Evolutionary conservation across 2,888 invertebrate genomes (phyloP).

Genomic region (Monoplex corrugatus): DNA sequence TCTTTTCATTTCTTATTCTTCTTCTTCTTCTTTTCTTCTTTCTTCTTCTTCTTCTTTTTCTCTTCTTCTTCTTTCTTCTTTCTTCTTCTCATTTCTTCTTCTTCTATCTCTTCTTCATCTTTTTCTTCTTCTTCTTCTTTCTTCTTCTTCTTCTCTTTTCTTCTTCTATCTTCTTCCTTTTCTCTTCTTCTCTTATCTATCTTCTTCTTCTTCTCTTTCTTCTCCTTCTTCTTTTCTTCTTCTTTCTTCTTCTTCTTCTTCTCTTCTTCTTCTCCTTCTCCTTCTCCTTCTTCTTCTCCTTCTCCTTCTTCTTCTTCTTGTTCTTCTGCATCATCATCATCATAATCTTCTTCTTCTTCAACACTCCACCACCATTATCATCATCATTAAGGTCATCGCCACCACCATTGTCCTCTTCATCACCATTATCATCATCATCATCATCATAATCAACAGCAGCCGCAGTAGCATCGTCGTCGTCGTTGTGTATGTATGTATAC

Average conservation of each 20-base stretch:
- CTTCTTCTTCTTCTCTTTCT: neutral
- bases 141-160: neutral
- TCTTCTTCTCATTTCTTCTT: no score
- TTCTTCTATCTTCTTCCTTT: neutral
- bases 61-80: no score
- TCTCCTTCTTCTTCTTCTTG: neutral
- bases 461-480: no score
- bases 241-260: neutral
- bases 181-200: neutral
- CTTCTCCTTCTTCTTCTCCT: no score
- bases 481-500: no score
- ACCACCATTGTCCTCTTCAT: neutral
- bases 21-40: neutral
- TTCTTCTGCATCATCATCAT: neutral
- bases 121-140: neutral
- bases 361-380: neutral
- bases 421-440: neutral
- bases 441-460: neutral
- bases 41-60: no score
- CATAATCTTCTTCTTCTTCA: neutral
- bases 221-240: neutral
- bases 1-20: neutral
- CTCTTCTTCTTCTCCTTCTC: no score
- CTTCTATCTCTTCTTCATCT: no score
- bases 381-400: neutral